Evolutionary conservation across 2,797 vertebrate genomes (phyloP).

Genomic region (Zenarchopterus dispar): DNA sequence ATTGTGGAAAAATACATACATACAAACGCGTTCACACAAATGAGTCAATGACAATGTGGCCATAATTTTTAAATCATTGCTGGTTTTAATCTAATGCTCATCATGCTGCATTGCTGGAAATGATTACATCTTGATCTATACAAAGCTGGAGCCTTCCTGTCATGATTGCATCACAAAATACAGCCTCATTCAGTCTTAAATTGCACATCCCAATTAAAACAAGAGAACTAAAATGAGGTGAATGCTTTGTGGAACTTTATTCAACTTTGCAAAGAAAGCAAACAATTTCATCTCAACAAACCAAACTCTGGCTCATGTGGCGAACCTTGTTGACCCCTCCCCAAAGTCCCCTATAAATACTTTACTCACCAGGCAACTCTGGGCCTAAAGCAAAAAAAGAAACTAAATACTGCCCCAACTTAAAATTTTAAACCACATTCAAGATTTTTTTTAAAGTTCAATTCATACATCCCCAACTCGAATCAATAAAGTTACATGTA

Average conservation of each 20-base stretch:
- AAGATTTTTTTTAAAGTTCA: conserved; percentile 59
- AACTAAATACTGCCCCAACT: conserved; percentile 66
- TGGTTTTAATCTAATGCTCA: too few relatives aligned
- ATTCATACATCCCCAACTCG: conserved; percentile 46
- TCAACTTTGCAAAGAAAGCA: conserved; percentile 67
- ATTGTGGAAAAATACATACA: too few relatives aligned
- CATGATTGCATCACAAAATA: background rate
- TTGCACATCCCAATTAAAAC: background rate
- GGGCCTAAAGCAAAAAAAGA: conserved; percentile 60
- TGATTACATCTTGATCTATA: too few relatives aligned
- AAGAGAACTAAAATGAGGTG: background rate
- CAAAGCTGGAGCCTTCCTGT: too few relatives aligned
- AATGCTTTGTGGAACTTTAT: conserved; percentile 75
- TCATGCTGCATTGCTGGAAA: too few relatives aligned
- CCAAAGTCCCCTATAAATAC: conserved; percentile 45
- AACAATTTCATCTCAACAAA: conserved; percentile 55
- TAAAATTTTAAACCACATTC: conserved; percentile 66
- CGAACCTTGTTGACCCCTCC: conserved; percentile 28
- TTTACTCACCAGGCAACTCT: conserved; percentile 35
- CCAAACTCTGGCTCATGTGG: conserved; percentile 54
- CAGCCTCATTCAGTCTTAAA: too few relatives aligned
- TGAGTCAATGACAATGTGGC: too few relatives aligned
- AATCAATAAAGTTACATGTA: conserved; percentile 67
- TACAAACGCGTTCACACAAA: too few relatives aligned
- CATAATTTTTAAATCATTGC: too few relatives aligned